Conservation (phyloP, 1,140 invertebrate species). For the Drosophila murphyi region DNA sequence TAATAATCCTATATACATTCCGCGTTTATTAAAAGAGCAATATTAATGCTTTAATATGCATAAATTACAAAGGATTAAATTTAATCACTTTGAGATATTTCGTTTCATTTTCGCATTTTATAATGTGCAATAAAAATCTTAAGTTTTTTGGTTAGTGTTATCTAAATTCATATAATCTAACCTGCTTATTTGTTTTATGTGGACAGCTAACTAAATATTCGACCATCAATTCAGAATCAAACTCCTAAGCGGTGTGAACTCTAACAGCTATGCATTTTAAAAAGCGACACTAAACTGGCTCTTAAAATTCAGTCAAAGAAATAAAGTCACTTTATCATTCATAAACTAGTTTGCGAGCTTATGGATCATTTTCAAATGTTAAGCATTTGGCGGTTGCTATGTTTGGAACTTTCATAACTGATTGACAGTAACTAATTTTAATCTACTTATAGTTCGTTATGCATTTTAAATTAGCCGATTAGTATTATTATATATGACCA, state of each 20-base stretch:
- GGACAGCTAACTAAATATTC: neutral
- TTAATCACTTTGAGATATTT: neutral
- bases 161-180: neutral
- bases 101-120: too few species aligned
- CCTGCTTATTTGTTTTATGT: neutral
- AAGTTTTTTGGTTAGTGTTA: neutral
- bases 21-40: neutral
- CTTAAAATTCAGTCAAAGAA: constrained; percentile 31
- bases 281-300: constrained; percentile 34
- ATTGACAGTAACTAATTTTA: constrained; percentile 20
- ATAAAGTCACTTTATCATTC: constrained; percentile 30
- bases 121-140: neutral
- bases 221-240: neutral
- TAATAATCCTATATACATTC: neutral
- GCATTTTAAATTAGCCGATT: constrained; percentile 21
- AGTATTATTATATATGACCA: neutral
- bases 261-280: constrained; percentile 29
- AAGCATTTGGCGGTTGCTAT: constrained; percentile 12
- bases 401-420: constrained; percentile 9
- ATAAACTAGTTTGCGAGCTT: constrained; percentile 37
- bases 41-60: neutral
- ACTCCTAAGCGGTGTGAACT: constrained; percentile 31
- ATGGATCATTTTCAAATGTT: constrained; percentile 32
- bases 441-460: neutral
- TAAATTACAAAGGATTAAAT: neutral